phyloP scores from a whole-genome alignment of 2,797 vertebrate genomes.

The Chelon auratus region DNA sequence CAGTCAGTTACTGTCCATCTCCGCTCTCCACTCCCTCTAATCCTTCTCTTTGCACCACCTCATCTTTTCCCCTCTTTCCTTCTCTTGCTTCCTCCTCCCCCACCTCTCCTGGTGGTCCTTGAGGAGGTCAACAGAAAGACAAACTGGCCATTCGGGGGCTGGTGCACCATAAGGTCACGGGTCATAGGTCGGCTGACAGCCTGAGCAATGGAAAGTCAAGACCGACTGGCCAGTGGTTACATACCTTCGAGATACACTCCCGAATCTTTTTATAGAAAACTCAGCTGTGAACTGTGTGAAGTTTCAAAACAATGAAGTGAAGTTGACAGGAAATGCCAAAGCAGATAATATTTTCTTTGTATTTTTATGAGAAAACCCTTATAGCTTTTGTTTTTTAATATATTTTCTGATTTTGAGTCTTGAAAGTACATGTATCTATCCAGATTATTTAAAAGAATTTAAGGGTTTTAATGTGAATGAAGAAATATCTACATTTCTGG shows the following conservation, averaged over 20 bases:
- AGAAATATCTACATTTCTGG: not conserved
- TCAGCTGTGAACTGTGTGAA: slow-evolving; percentile 5
- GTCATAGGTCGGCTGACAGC: slow-evolving; percentile 66
- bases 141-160: slow-evolving; percentile 63
- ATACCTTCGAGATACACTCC: slow-evolving; percentile 39
- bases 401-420: not conserved
- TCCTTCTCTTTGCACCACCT: not conserved
- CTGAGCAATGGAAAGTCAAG: slow-evolving; percentile 68
- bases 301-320: not conserved
- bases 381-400: not conserved
- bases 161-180: slow-evolving; percentile 74
- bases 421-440: not conserved
- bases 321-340: not conserved
- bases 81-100: slow-evolving; percentile 9
- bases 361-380: not conserved
- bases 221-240: slow-evolving; percentile 34
- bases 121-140: slow-evolving; percentile 61
- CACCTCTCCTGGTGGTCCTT: slow-evolving; percentile 69
- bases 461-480: not conserved
- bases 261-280: slow-evolving; percentile 52
- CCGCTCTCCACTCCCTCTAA: not conserved
- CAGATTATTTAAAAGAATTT: not conserved
- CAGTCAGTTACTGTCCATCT: slow-evolving; percentile 13
- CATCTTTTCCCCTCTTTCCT: slow-evolving; percentile 3
- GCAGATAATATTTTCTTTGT: not conserved